Evolutionary conservation across 2,797 vertebrate genomes (phyloP).

Genomic region (Cynodonichthys magdalenae): DNA sequence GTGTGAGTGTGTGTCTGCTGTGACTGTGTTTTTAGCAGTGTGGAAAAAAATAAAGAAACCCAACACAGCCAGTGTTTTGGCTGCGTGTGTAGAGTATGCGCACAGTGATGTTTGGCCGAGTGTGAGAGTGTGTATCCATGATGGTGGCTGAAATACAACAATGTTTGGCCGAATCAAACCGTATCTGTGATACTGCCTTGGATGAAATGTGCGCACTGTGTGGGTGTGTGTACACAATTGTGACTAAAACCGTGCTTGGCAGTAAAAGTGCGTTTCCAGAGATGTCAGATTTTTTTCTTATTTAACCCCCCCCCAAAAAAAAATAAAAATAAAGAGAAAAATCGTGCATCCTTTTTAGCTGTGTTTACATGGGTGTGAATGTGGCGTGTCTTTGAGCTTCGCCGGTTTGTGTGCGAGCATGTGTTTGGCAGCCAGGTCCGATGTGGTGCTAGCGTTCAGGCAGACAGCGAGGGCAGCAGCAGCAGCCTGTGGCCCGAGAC

Average conservation of each 20-base stretch:
- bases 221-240: conserved; percentile 62
- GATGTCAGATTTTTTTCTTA: conserved; percentile 56
- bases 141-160: conserved; percentile 76
- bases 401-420: conserved; percentile 55
- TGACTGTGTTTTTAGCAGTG: conserved; percentile 61
- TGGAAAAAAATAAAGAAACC: conserved; percentile 35
- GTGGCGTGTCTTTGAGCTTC: conserved; percentile 54
- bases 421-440: conserved; percentile 73
- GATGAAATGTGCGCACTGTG: conserved; percentile 48
- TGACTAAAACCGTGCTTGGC: conserved; percentile 67
- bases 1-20: conserved; percentile 48
- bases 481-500: conserved; percentile 72
- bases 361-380: conserved; percentile 60
- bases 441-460: conserved; percentile 65
- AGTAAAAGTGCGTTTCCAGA: conserved; percentile 61
- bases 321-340: conserved; percentile 11
- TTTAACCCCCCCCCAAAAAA: conserved; percentile 1
- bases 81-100: conserved; percentile 48
- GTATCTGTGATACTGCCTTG: conserved; percentile 68
- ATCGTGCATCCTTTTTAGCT: conserved; percentile 59
- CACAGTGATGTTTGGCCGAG: conserved; percentile 69
- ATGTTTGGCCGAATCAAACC: conserved; percentile 72
- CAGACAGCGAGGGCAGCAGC: conserved; percentile 71
- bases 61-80: conserved; percentile 69
- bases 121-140: conserved; percentile 63